Conservation (phyloP, 2,113 vertebrate genomes). For the Rhea americana region DNA sequence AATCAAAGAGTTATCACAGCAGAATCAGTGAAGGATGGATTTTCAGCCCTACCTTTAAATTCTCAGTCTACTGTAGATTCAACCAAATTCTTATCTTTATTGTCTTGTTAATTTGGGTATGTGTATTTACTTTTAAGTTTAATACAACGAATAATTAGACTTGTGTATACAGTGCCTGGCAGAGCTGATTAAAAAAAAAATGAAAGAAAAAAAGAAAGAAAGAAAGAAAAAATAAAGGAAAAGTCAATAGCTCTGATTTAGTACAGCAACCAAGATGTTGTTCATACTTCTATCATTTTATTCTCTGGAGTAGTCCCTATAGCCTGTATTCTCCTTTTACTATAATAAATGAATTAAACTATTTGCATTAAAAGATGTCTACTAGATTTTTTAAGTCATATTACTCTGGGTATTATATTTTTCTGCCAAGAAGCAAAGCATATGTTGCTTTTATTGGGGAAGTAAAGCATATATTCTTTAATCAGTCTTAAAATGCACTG, state of each 20-base stretch:
- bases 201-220: too few species aligned
- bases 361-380: not conserved
- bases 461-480: not conserved
- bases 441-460: not conserved
- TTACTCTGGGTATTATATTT: not conserved
- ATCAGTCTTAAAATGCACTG: not conserved
- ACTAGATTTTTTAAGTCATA: not conserved
- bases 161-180: not conserved
- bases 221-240: too few species aligned
- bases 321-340: not conserved
- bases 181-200: not conserved
- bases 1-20: not conserved
- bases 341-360: not conserved
- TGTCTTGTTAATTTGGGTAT: not conserved
- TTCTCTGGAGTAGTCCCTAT: not conserved
- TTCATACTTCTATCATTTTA: not conserved
- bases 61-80: not conserved
- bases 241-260: not conserved
- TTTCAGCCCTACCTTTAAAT: not conserved
- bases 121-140: not conserved
- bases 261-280: not conserved
- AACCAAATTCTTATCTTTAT: not conserved
- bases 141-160: conserved; percentile 12
- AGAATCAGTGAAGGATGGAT: not conserved
- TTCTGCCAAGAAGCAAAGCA: not conserved